Percentiles rank a stretch among this genome's conserved stretches.
phyloP scores from a whole-genome alignment of 1,140 invertebrate genomes.

The Oedothorax gibbosus region DNA sequence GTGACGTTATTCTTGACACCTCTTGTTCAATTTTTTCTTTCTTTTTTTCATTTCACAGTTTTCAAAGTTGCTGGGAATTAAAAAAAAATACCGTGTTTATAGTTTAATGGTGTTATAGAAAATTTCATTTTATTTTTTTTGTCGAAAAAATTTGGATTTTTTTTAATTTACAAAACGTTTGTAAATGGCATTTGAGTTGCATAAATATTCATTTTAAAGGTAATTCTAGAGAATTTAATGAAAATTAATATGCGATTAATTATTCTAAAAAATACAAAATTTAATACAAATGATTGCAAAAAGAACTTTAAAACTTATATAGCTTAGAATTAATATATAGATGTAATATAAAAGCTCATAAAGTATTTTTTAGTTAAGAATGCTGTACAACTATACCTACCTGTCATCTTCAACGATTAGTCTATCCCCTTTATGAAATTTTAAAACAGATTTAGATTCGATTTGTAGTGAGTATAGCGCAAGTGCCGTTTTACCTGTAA shows the following conservation, averaged over 20 bases:
- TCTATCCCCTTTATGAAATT: slow-evolving; percentile 89
- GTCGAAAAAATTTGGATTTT: neutral
- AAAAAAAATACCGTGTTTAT: too few relatives aligned
- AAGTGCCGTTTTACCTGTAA: slow-evolving; percentile 77
- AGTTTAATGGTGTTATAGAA: too few relatives aligned
- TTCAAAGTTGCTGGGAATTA: too few relatives aligned
- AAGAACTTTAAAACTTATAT: neutral
- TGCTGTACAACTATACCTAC: slow-evolving; percentile 61
- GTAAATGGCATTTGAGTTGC: neutral
- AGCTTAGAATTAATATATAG: neutral
- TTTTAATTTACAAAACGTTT: neutral
- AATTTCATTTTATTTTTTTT: neutral
- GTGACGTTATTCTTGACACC: too few relatives aligned
- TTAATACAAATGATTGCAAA: neutral
- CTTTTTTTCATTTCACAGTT: too few relatives aligned
- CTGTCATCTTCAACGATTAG: slow-evolving; percentile 90
- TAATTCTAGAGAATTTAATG: neutral
- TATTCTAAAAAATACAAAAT: too few relatives aligned
- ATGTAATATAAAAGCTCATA: neutral
- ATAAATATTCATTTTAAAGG: neutral
- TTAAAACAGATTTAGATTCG: slow-evolving; percentile 87
- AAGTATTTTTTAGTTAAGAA: neutral
- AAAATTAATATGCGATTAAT: too few relatives aligned
- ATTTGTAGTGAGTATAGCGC: slow-evolving; percentile 92
- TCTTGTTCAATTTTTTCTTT: too few relatives aligned